Percentiles rank a stretch among this genome's conserved stretches.
These are phyloP conservation scores for Recurvirostra avosetta DNA, from an alignment of 2,113 vertebrate species.

Conservation along the genomic window DNA sequence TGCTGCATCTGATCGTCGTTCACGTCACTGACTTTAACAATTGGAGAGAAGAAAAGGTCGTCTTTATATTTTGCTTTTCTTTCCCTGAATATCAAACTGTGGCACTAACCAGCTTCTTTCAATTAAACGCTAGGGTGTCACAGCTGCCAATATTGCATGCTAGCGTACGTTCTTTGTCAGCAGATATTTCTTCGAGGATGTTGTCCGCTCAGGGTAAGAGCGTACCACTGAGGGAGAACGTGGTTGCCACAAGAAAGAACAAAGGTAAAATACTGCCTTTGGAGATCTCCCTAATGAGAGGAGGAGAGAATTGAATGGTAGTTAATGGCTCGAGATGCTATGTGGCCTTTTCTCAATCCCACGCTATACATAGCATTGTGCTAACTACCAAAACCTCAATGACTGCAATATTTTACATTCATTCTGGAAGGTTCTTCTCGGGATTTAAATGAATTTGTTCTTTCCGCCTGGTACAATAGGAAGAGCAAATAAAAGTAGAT, in stretches of 20 bases:
- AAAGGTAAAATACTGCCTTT: background rate
- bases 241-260: background rate
- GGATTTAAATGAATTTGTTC: background rate
- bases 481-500: background rate
- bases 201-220: background rate
- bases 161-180: fast-evolving
- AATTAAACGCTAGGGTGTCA: background rate
- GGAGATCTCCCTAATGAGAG: background rate
- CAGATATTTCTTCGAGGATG: background rate
- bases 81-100: background rate
- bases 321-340: background rate
- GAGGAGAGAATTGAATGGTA: background rate
- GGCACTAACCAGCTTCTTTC: background rate
- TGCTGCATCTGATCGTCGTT: fast-evolving
- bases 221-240: background rate
- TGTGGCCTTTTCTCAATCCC: background rate
- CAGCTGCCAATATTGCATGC: fast-evolving
- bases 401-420: background rate
- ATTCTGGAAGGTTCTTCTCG: background rate
- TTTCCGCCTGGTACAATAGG: background rate
- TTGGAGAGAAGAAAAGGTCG: background rate
- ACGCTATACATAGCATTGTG: background rate
- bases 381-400: background rate
- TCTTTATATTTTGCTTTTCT: background rate
- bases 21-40: fast-evolving